Conservation (phyloP, 2,797 vertebrate species). For the Neomorphus geoffroyi region DNA sequence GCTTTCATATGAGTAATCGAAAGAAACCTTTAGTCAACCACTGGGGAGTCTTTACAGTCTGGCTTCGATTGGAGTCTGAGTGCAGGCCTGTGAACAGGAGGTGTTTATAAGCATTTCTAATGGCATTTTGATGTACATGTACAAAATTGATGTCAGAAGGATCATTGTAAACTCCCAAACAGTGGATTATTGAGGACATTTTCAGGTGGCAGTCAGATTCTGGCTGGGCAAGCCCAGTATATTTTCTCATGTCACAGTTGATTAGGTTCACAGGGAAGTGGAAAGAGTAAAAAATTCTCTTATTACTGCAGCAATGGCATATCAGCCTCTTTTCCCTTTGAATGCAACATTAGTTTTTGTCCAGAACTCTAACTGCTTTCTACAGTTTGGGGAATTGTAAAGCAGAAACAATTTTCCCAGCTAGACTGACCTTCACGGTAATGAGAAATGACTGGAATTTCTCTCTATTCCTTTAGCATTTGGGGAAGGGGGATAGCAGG, state of each 20-base stretch:
- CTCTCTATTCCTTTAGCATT: conserved; percentile 79
- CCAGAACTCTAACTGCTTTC: conserved; percentile 86
- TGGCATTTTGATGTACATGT: conserved; percentile 99
- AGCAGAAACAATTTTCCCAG: conserved; percentile 87
- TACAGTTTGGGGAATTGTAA: conserved; percentile 86
- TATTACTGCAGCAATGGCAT: conserved; percentile 83
- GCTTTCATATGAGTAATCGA: conserved; percentile 74
- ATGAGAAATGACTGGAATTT: conserved; percentile 85
- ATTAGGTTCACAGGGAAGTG: conserved; percentile 94
- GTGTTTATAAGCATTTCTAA: conserved; percentile 91
- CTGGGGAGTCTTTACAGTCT: conserved; percentile 67
- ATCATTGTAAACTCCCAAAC: conserved; percentile 82
- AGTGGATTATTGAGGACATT: conserved; percentile 83
- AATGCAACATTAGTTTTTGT: conserved; percentile 88
- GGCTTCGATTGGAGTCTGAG: conserved; percentile 65
- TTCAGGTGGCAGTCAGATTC: conserved; percentile 90
- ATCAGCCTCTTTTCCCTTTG: conserved; percentile 86
- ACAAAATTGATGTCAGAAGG: conserved; percentile 88
- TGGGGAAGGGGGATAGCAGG: conserved; percentile 34
- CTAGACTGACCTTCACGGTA: conserved; percentile 85
- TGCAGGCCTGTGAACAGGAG: conserved; percentile 79
- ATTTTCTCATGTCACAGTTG: conserved; percentile 99
- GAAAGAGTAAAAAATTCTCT: conserved; percentile 87
- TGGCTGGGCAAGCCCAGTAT: conserved; percentile 89
- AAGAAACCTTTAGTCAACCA: conserved; percentile 73